Evolutionary conservation across 1,140 invertebrate genomes (phyloP), one percentile per base, ranked within the genome.

Genomic region (Phocides pigmalion): DNA sequence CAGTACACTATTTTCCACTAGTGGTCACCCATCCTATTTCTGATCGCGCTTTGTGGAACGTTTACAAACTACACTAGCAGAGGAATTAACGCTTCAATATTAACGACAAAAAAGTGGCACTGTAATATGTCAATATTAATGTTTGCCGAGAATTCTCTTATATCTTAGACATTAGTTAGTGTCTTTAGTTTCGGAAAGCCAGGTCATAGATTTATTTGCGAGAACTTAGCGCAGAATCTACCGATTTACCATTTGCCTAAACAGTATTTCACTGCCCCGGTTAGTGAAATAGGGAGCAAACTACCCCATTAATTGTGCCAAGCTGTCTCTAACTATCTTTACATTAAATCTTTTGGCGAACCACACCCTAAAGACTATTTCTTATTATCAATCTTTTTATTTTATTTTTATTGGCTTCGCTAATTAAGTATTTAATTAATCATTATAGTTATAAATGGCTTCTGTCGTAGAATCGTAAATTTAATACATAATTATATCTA

Each of bases 231-330:
- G 19, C 20, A 49, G 46, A 25, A 49, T 49, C 46, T 49, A 22
- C 20, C 46, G 46, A 49, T 49, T 49, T 49, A 49, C 46, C 46
- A 49, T 28, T 49, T 12, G 46, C n/a, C 20, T 49, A 28, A 49
- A 28, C 46, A 49, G 46, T 49, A 49, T 49, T 49, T 49, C 46
- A 49, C 46, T 49, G 46, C 46, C 46, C 15, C 46, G 20, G 46
- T 49, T 49, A 49, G 22, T 49, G 46, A 49, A 49, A 49, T 49
- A 49, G 46, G 22, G 22, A 22, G 28, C 22, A 20, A 49, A 49
- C 22, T 28, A 22, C 46, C 20, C 46, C 20, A 49, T 49, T 49
- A 49, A 49, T 49, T 28, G 20, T 42, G 6, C n/a, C 46, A 22
- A 49, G 46, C 46, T 28, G 46, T 49, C 46, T 49, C 22, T 49